Evolutionary conservation across 2,888 invertebrate genomes (phyloP).

Genomic region (Periphyllus acericola): DNA sequence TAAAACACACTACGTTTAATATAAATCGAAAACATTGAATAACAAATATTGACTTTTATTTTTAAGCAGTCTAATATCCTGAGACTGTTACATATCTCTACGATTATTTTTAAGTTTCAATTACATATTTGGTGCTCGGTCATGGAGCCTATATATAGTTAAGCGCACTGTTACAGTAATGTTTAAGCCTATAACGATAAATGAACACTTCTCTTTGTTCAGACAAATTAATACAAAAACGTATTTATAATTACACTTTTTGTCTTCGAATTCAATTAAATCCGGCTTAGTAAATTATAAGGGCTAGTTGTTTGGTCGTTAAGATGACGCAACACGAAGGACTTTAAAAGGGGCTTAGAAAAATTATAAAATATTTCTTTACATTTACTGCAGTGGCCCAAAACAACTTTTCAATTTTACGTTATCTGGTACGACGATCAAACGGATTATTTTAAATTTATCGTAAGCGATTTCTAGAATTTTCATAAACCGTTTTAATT

Average conservation of each 20-base stretch:
- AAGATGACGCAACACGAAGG: background rate
- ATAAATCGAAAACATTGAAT: no score
- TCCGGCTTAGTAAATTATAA: background rate
- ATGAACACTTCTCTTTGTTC: no score
- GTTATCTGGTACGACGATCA: background rate
- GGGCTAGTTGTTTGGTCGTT: background rate
- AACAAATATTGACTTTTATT: no score
- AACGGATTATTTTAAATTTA: background rate
- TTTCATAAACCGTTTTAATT: background rate
- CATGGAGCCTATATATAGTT: no score
- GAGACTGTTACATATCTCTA: no score
- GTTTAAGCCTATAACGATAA: background rate
- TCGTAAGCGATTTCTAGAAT: background rate
- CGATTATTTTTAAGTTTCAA: no score
- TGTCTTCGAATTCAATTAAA: background rate
- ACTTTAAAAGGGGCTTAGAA: background rate
- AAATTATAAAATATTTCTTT: background rate
- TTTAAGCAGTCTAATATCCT: no score
- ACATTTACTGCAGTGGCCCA: background rate
- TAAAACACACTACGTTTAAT: no score
- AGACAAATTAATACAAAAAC: background rate
- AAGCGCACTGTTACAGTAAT: no score
- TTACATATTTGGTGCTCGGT: no score
- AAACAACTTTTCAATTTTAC: background rate
- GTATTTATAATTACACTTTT: background rate